These are phyloP conservation scores for Nerophis lumbriciformis DNA, from an alignment of 2,113 vertebrate species.

Conservation along the genomic window DNA sequence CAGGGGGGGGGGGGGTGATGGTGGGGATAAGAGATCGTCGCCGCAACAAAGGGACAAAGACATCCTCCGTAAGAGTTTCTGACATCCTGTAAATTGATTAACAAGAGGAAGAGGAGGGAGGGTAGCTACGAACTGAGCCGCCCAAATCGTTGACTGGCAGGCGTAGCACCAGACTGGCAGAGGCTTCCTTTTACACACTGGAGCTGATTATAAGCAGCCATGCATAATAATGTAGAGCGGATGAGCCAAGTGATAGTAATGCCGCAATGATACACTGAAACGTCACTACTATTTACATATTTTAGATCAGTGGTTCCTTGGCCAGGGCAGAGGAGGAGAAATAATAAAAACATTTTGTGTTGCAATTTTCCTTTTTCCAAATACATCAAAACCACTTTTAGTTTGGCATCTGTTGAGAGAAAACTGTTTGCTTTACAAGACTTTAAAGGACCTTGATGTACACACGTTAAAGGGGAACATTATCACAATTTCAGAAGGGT, in stretches of 20 bases:
- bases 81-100: conserved; percentile 74
- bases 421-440: too few species aligned
- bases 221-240: background rate
- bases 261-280: conserved; percentile 16
- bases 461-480: too few species aligned
- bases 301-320: too few species aligned
- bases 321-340: too few species aligned
- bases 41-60: conserved; percentile 73
- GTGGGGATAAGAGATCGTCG: conserved; percentile 27
- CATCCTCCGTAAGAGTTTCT: conserved; percentile 64
- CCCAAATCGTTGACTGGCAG: conserved; percentile 58
- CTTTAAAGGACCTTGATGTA: too few species aligned
- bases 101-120: conserved; percentile 29
- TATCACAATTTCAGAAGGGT: too few species aligned
- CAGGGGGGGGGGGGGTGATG: conserved; percentile 42
- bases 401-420: too few species aligned
- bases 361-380: too few species aligned
- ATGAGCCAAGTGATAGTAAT: conserved; percentile 32
- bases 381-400: too few species aligned
- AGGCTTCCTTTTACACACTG: conserved; percentile 30
- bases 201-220: conserved; percentile 3
- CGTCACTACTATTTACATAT: conserved; percentile 5
- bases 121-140: conserved; percentile 45
- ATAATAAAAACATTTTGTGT: too few species aligned
- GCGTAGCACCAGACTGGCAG: conserved; percentile 55